Percentiles rank a stretch among this genome's conserved stretches.
Evolutionary conservation across 2,113 vertebrate genomes (phyloP).

Genomic region (Bothrops jararaca): DNA sequence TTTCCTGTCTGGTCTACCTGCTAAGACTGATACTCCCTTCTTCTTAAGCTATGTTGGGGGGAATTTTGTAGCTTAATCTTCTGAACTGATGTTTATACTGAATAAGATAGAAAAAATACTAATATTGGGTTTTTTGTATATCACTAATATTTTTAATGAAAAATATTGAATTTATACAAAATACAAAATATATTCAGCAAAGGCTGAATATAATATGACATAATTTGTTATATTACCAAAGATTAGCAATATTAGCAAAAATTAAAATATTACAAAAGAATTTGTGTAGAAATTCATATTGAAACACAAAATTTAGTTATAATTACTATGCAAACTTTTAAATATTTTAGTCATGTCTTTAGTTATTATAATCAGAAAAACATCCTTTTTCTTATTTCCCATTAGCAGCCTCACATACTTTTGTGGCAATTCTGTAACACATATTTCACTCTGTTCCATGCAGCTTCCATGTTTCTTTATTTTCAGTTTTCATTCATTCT

Average conservation of each 20-base stretch:
- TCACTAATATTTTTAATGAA: neutral
- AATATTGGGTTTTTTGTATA: neutral
- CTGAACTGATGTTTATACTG: neutral
- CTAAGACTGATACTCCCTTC: neutral
- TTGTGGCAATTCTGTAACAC: neutral
- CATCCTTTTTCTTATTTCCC: neutral
- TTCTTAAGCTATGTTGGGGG: neutral
- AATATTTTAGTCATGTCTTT: neutral
- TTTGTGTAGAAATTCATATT: neutral
- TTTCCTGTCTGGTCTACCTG: neutral
- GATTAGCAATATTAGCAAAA: neutral
- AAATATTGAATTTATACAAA: constrained; percentile 42
- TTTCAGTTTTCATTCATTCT: neutral
- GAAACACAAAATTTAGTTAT: neutral
- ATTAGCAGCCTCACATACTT: neutral
- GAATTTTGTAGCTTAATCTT: neutral
- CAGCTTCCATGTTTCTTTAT: neutral
- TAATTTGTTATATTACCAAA: neutral
- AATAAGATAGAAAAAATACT: neutral
- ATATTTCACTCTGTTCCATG: neutral
- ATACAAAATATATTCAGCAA: constrained; percentile 8
- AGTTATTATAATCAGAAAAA: neutral
- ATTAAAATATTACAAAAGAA: neutral
- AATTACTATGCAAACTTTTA: neutral
- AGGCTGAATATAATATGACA: neutral